Conservation (phyloP, 1,140 invertebrate genomes). For the Vanessa atalanta region DNA sequence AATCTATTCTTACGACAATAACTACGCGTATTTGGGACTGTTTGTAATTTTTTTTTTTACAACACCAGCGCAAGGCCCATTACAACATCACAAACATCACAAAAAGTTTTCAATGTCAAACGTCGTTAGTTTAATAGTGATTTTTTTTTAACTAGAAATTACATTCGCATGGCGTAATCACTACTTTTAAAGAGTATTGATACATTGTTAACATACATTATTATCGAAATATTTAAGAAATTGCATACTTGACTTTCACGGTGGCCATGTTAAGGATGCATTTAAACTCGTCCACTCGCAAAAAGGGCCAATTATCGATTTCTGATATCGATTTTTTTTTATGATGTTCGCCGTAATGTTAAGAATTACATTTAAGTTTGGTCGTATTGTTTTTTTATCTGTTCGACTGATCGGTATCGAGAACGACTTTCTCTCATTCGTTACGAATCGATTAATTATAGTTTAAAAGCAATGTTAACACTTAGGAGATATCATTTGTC, state of each 20-base stretch:
- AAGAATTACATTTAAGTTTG: neutral
- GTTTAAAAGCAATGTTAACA: neutral
- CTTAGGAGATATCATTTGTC: neutral
- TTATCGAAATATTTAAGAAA: neutral
- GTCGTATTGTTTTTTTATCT: slow-evolving; percentile 1
- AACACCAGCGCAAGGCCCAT: neutral
- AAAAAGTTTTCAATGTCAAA: too few species aligned
- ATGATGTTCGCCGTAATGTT: neutral
- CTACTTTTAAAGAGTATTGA: too few species aligned
- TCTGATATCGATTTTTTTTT: neutral
- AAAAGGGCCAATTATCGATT: slow-evolving; percentile 8
- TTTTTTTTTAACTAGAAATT: too few species aligned
- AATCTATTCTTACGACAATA: too few species aligned
- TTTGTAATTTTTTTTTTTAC: neutral
- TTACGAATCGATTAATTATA: slow-evolving; percentile 2
- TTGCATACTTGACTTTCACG: neutral
- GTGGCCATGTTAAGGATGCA: slow-evolving; percentile 1
- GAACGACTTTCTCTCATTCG: slow-evolving; percentile 8
- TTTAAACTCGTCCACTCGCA: neutral
- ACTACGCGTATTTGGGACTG: neutral
- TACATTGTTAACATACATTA: neutral
- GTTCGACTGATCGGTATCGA: neutral
- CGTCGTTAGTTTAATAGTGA: too few species aligned
- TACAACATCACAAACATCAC: too few species aligned
- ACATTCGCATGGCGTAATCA: too few species aligned